A percentile compares a stretch with the other conserved stretches of the same genome.
These are phyloP conservation scores for Acanthiza pusilla DNA, from an alignment of 2,797 vertebrate genomes.

Conservation along the genomic window DNA sequence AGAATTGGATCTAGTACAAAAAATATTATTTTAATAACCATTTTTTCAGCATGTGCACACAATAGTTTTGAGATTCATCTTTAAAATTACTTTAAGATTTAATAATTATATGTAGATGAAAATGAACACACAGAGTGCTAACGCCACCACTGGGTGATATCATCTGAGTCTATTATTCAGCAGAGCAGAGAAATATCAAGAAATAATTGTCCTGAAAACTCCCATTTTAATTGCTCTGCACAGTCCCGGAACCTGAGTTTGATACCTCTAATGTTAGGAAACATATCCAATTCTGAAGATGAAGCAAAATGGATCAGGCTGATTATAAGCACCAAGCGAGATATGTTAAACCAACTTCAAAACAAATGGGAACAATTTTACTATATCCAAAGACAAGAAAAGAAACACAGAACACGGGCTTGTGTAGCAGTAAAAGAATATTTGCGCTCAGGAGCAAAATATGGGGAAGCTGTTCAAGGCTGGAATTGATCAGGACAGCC, in stretches of 20 bases:
- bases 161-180: constrained; percentile 4
- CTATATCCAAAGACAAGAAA: neutral
- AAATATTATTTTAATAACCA: constrained; percentile 20
- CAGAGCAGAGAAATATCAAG: neutral
- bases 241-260: constrained; percentile 11
- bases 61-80: neutral
- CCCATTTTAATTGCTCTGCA: constrained; percentile 27
- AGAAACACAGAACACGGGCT: neutral
- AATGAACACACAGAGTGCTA: neutral
- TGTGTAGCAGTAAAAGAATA: neutral
- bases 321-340: neutral
- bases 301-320: neutral
- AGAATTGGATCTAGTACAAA: neutral
- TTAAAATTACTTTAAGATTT: constrained; percentile 21
- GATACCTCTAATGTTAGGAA: neutral
- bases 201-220: constrained; percentile 15
- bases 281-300: neutral
- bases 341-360: neutral
- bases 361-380: neutral
- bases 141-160: constrained; percentile 13
- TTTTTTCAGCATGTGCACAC: neutral
- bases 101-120: constrained; percentile 39
- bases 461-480: neutral
- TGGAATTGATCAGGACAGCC: neutral
- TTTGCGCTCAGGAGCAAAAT: neutral